Conservation (phyloP, 2,113 vertebrate genomes). For the Epinephelus lanceolatus region DNA sequence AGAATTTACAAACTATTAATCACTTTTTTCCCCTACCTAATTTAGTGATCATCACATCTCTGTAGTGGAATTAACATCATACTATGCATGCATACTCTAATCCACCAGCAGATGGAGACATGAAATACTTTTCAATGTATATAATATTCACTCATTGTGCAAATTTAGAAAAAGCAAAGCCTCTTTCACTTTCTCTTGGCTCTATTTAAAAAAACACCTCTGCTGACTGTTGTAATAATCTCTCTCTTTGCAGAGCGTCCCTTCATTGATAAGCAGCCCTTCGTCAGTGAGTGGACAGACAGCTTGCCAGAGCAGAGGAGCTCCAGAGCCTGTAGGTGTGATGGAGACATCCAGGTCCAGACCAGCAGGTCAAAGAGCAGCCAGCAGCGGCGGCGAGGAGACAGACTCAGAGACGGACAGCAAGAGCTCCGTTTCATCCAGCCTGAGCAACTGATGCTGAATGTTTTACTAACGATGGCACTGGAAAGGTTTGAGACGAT, state of each 20-base stretch:
- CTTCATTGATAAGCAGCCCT: slow-evolving; percentile 16
- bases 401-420: slow-evolving; percentile 80
- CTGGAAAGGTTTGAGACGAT: not conserved
- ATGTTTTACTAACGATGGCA: not conserved
- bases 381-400: slow-evolving; percentile 71
- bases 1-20: not conserved
- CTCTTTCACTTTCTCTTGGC: not conserved
- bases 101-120: no score
- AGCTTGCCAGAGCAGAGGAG: slow-evolving; percentile 6
- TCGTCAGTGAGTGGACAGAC: slow-evolving; percentile 8
- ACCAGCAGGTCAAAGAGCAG: slow-evolving; percentile 36
- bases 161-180: no score
- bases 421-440: slow-evolving; percentile 75
- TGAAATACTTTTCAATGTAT: no score
- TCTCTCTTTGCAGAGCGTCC: slow-evolving; percentile 50
- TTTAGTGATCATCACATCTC: no score
- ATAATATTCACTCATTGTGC: no score
- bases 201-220: not conserved
- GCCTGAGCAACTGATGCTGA: slow-evolving; percentile 59
- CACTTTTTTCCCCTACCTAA: no score
- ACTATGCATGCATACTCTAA: no score
- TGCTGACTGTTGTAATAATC: not conserved
- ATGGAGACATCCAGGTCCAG: slow-evolving; percentile 44
- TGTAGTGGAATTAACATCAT: no score
- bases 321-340: slow-evolving; percentile 16